These are phyloP conservation scores for Asteroscopus sphinx DNA, from an alignment of 2,888 invertebrate genomes.

Conservation along the genomic window DNA sequence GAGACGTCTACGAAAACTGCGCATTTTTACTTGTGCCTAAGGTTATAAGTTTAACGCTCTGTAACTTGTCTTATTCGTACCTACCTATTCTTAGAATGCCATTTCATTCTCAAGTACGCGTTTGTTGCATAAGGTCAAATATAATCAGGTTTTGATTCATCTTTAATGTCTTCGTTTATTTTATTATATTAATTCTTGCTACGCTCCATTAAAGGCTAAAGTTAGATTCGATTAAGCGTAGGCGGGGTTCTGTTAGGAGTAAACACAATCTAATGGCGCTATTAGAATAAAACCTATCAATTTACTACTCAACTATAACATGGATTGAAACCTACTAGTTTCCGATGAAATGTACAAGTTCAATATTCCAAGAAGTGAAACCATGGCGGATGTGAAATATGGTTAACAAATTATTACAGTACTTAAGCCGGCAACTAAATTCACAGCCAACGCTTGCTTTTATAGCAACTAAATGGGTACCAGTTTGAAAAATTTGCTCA, in stretches of 20 bases:
- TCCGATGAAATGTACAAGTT: constrained; percentile 1
- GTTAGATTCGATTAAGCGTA: constrained; percentile 20
- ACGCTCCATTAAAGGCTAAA: constrained; percentile 38
- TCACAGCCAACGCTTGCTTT: constrained; percentile 36
- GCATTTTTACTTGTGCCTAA: too few relatives aligned
- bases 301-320: constrained; percentile 1
- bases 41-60: too few relatives aligned
- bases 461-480: constrained; percentile 48
- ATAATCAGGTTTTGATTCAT: constrained; percentile 32
- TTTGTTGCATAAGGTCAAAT: constrained; percentile 11
- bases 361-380: constrained; percentile 1
- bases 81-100: too few relatives aligned
- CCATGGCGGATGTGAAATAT: constrained; percentile 13
- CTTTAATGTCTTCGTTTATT: constrained; percentile 34
- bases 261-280: constrained; percentile 8
- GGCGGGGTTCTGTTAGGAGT: constrained; percentile 12
- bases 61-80: too few relatives aligned
- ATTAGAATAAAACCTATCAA: constrained; percentile 3
- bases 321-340: constrained; percentile 2
- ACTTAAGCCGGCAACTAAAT: constrained; percentile 15
- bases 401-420: constrained; percentile 18
- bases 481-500: constrained; percentile 40
- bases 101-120: too few relatives aligned
- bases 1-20: too few relatives aligned
- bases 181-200: constrained; percentile 30